Base-by-base conservation (phyloP, 2,113 vertebrate genomes). In the Leptobrachium ailaonicum region DNA sequence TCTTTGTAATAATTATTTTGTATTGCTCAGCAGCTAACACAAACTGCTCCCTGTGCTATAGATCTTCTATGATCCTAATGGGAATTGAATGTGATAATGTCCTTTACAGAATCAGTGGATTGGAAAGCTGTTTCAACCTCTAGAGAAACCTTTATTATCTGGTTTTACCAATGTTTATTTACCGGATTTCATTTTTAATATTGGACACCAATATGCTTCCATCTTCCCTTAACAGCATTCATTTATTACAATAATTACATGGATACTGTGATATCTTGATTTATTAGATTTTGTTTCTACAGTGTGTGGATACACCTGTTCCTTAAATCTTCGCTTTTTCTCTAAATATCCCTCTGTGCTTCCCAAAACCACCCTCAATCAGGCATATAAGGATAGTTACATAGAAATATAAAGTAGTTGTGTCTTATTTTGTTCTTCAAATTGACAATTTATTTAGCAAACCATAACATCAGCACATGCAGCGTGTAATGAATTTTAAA, bases 21-120 rank as follows among this genome's bases (percentile, higher is more conserved):
- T 72, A 58, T 64, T 79, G 69, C 32, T 66, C 60, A 42, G 68
- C n/a, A 64, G 68, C 77, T 68, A 79, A 62, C 44, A 20, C 41
- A 43, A 79, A 64, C 44, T 50, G 32, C 43, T 50, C 43, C 64
- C 71, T 41, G 41, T 53, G 44, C 40, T 72, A 72, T 72, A 79
- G 66, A 79, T 72, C 53, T 54, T 79, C 69, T 13, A 14, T 72
- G 77, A 79, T 79, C 44, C 60, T 79, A 79, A 79, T 79, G 69
- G 60, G 20, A 58, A 62, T 78, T 78, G 60, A 56, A 78, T 68
- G 75, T 56, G 66, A 68, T 69, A 77, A 78, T 60, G 76, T 63
- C 43, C 44, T 44, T 78, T 62, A 32, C 44, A 71, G 68, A 42
- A 32, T 71, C 68, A 47, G 68, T 63, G 60, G 43, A 79, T 72